Base-by-base conservation (phyloP, 2,888 invertebrate genomes). In the Cactoblastis cactorum region DNA sequence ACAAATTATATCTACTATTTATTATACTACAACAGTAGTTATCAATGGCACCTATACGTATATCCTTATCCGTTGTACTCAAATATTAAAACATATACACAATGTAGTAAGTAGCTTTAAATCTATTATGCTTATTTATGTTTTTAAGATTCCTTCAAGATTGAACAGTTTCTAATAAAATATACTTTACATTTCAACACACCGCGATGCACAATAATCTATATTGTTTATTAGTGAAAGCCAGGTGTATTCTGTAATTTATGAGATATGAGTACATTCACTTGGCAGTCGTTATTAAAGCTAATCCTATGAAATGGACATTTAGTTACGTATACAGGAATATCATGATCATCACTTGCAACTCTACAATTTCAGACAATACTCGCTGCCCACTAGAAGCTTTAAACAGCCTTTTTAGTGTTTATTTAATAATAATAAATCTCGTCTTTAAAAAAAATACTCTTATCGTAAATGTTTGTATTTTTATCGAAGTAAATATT, bases 61-160 rank as follows among this genome's bases (percentile, higher is more conserved):
- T 19, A 11, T 38, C 18, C 17, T 38, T 17, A 18, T 18, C 4
- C 18, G 18, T 38, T 18, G 17, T 37, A 37, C 9, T 17, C 11
- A 17, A 17, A 17, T 17, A 37, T 11, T 11, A n/a, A 17, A 9
- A 38, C 38, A 18, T 19, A 17, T 11, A 38, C 38, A 18, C 2
- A 18, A 38, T 18, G 18, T 18, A 11, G 38, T 38, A 35, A 14
- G 34, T 35, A 39, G 39, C 18, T 39, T 22, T 39, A 39, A 14
- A 19, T 5, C 17, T 43, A 12, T 9, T 45, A 45, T 6, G 17
- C 18, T 33, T 45, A n/a, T 45, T 18, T n/a, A 11, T 45, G 28
- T 32, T 15, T 1, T 15, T 46, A 35, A 35, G 57, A 50, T 57
- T 56, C 57, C 56, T 58, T 57, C 57, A 59, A 61, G 56, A 55